Percentiles rank a stretch among this genome's conserved stretches.
phyloP scores from a whole-genome alignment of 37 sponge, comb jelly and placozoan genomes.

The Petrosia ficiformis region DNA sequence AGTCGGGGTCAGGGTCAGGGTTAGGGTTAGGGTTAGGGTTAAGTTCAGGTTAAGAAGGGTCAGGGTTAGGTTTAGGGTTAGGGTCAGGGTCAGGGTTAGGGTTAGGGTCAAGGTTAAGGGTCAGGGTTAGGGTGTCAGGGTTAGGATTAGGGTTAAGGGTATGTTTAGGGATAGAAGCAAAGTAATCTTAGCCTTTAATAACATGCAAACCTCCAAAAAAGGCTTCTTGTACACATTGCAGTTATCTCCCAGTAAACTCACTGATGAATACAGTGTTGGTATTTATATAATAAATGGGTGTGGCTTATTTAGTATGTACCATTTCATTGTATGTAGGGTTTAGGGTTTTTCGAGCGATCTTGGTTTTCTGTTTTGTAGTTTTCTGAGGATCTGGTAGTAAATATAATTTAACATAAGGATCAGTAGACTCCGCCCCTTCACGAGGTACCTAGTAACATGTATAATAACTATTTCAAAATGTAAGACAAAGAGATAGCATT shows the following conservation, averaged over 20 bases:
- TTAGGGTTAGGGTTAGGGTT: no score
- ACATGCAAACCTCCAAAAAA: no score
- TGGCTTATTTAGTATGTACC: conserved; percentile 30
- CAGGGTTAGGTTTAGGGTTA: no score
- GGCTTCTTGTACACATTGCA: no score
- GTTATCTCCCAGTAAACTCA: not conserved
- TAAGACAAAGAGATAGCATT: not conserved
- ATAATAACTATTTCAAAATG: not conserved
- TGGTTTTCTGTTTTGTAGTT: conserved; percentile 74
- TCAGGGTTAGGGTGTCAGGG: no score
- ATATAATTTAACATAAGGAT: conserved; percentile 84
- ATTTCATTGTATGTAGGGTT: conserved; percentile 89
- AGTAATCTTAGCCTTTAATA: no score
- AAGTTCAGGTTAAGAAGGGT: no score
- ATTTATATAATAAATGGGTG: not conserved
- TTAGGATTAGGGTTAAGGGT: no score
- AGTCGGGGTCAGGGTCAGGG: no score
- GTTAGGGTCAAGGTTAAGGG: no score
- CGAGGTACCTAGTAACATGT: conserved; percentile 40
- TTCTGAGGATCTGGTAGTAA: conserved; percentile 73
- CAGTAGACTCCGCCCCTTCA: conserved; percentile 37
- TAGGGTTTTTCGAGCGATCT: conserved; percentile 57
- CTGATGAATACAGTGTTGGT: not conserved
- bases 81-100: no score
- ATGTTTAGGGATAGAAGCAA: no score